phyloP scores from a whole-genome alignment of 2,797 vertebrate genomes.

The Amphiprion clarkii region DNA sequence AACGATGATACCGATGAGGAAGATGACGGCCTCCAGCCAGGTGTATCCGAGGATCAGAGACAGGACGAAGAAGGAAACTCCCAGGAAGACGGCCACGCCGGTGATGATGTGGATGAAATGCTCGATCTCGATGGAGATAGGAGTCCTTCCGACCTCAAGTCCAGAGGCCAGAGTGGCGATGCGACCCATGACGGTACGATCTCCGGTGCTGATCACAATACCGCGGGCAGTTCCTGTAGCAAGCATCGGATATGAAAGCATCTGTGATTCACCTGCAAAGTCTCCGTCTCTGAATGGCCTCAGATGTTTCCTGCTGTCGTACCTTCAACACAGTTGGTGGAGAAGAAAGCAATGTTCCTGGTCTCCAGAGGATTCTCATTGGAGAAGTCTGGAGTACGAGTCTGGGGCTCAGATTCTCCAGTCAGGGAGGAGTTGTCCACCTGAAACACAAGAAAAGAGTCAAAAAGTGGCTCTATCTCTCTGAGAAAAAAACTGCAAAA shows the following conservation, averaged over 20 bases:
- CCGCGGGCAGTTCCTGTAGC: constrained; percentile 92
- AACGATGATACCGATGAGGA: constrained; percentile 98
- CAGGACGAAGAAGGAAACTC: constrained; percentile 93
- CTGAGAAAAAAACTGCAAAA: not conserved
- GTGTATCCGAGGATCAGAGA: constrained; percentile 94
- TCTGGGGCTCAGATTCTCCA: constrained; percentile 97
- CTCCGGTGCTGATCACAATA: constrained; percentile 94
- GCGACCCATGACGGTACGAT: constrained; percentile 97
- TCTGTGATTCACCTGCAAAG: not conserved
- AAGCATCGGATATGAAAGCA: too few relatives aligned
- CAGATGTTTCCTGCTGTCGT: not conserved
- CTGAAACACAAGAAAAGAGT: constrained; percentile 70
- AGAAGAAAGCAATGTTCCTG: constrained; percentile 98
- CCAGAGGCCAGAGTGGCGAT: constrained; percentile 96
- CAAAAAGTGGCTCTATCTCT: not conserved
- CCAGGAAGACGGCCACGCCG: constrained; percentile 95
- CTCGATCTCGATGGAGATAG: constrained; percentile 94
- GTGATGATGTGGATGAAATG: constrained; percentile 98
- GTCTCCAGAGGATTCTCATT: constrained; percentile 97
- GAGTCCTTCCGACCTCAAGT: constrained; percentile 94
- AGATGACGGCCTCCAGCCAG: constrained; percentile 98
- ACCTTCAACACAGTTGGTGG: constrained; percentile 99
- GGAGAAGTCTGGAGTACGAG: constrained; percentile 94
- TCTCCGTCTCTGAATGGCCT: not conserved
- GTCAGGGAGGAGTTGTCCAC: constrained; percentile 98